Percentiles rank a stretch among this genome's conserved stretches.
Conservation (phyloP, 2,797 vertebrate genomes). For the Silurus lanzhouensis region DNA sequence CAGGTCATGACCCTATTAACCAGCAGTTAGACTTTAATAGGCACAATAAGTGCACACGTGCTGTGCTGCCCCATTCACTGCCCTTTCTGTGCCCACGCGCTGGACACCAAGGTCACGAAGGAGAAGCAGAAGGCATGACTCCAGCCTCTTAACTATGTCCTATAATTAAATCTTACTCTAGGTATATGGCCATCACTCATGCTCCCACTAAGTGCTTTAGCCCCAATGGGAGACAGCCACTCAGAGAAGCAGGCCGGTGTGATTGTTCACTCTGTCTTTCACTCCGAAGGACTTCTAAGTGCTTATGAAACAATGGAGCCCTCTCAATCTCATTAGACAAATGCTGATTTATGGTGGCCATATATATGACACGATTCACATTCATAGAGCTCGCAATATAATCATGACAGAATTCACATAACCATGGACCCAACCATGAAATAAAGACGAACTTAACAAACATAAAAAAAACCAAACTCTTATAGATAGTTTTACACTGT, state of each 20-base stretch:
- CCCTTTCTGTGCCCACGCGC: constrained; percentile 5
- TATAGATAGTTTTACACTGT: neutral
- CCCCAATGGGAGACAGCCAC: constrained; percentile 42
- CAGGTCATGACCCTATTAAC: constrained; percentile 48
- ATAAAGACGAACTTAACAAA: neutral
- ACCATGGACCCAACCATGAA: neutral
- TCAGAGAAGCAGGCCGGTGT: constrained; percentile 35
- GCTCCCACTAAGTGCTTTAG: constrained; percentile 50
- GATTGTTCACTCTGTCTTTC: constrained; percentile 42
- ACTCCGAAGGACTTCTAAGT: constrained; percentile 38
- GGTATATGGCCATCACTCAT: constrained; percentile 44
- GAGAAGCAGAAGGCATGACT: constrained; percentile 25
- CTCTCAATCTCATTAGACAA: constrained; percentile 33
- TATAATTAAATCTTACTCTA: constrained; percentile 45
- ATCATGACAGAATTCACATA: neutral
- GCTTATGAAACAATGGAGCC: constrained; percentile 25
- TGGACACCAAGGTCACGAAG: constrained; percentile 31
- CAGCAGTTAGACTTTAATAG: constrained; percentile 18
- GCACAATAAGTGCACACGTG: constrained; percentile 23
- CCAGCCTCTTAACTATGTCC: constrained; percentile 24
- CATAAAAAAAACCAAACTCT: neutral
- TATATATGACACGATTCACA: neutral
- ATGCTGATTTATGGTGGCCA: constrained; percentile 7
- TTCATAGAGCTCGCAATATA: neutral
- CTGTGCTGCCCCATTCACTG: constrained; percentile 1